phyloP scores from a whole-genome alignment of 2,888 invertebrate species.

The Pilophorus perplexus region DNA sequence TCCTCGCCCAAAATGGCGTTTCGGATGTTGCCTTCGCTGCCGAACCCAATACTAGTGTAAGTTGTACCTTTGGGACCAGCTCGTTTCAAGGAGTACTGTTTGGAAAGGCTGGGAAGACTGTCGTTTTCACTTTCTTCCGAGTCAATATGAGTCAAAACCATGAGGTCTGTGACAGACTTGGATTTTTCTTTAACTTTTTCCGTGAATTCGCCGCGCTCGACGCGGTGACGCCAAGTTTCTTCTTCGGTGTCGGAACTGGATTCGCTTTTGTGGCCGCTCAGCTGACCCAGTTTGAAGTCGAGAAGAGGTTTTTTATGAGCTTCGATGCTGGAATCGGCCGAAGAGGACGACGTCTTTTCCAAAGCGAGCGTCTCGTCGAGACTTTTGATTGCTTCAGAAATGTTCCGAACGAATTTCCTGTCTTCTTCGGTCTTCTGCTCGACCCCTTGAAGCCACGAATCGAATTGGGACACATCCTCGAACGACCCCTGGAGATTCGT shows the following conservation, averaged over 20 bases:
- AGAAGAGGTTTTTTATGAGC: conserved; percentile 52
- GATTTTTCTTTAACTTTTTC: conserved; percentile 66
- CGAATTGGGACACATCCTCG: conserved; percentile 59
- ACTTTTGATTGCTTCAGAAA: conserved; percentile 64
- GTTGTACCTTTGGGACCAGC: conserved; percentile 50
- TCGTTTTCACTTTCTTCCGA: conserved; percentile 59
- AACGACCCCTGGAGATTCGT: conserved; percentile 69
- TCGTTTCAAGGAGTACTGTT: conserved; percentile 51
- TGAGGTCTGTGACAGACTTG: conserved; percentile 65
- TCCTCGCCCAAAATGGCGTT: conserved; percentile 56
- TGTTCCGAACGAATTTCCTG: conserved; percentile 60
- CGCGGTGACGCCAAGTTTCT: conserved; percentile 61
- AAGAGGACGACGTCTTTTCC: conserved; percentile 54
- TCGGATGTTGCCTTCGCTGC: conserved; percentile 60
- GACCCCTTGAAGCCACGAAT: conserved; percentile 62
- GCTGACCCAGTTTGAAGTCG: conserved; percentile 53
- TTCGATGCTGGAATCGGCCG: conserved; percentile 58
- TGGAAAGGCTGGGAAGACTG: conserved; percentile 49
- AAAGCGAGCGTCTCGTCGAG: conserved; percentile 63
- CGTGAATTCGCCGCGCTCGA: conserved; percentile 57
- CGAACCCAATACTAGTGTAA: conserved; percentile 52
- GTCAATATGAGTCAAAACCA: conserved; percentile 66
- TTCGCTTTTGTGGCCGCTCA: conserved; percentile 46
- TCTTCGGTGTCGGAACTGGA: conserved; percentile 64
- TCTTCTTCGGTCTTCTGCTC: conserved; percentile 61